Base-by-base conservation (phyloP, 2,113 vertebrate species). In the Penelope pileata region DNA sequence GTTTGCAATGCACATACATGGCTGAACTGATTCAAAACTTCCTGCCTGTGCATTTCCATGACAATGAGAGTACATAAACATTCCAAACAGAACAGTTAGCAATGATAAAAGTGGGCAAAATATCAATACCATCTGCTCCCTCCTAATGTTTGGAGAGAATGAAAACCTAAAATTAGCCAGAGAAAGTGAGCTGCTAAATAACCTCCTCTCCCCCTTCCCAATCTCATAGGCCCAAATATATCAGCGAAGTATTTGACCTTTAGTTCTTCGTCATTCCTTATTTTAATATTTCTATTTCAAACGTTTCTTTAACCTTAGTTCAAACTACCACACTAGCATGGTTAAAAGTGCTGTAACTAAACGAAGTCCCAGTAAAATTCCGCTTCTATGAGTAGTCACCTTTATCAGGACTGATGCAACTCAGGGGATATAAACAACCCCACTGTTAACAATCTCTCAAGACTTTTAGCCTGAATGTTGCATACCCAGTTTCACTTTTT, bases 41-140 rank as follows among this genome's bases (percentile, higher is more conserved):
- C 83, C 86, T 76, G 7, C 81, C 67, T 70, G 34, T 1, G 7
- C 88, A 96, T 96, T 96, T 96, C 92, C 94, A 95, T 97, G 96
- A 97, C 96, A 97, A 96, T 96, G 54, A 94, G 54, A 75, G 74
- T 85, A 69, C 59, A 91, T 56, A 91, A 94, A 94, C 91, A 69
- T 74, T 94, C 87, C 86, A 93, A 86, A 93, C 5, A 4, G 72
- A 96, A 94, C 12, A 13, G 74, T 79, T 96, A 85, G 75, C 4
- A 16, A 50, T 83, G 93, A 96, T 79, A 90, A 75, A 95, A 96
- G 90, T 78, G 73, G 90, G 95, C 93, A 96, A 95, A 94, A 90
- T 84, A 96, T 92, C 93, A 82, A 78, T 95, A 88, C 94, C 96
- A 96, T 96, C 96, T 97, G 94, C 88, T 96, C 79, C 88, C 73